A percentile compares a stretch with the other conserved stretches of the same genome.
phyloP scores from a whole-genome alignment of 2,113 vertebrate species.

The Haemorhous mexicanus region DNA sequence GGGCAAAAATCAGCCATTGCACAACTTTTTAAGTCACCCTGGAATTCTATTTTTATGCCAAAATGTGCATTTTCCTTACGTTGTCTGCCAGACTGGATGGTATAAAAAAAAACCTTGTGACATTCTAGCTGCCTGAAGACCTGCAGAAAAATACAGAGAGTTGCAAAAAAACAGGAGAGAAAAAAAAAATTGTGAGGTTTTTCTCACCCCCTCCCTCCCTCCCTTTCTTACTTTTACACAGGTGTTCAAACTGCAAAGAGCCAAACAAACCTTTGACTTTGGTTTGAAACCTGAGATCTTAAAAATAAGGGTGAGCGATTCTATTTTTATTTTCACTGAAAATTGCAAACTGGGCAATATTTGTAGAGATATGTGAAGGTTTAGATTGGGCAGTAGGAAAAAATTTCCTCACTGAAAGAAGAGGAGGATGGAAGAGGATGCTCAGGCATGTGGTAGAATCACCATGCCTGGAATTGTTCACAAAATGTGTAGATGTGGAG shows the following conservation, averaged over 20 bases:
- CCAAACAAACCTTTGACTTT: background rate
- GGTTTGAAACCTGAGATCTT: background rate
- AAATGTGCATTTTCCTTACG: background rate
- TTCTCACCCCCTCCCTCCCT: background rate
- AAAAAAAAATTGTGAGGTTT: background rate
- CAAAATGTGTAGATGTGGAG: background rate
- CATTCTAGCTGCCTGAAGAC: background rate
- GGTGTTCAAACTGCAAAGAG: background rate
- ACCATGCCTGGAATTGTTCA: background rate
- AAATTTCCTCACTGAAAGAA: background rate
- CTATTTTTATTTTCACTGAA: background rate
- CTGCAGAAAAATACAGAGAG: accelerated
- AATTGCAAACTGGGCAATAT: background rate
- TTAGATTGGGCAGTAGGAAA: background rate
- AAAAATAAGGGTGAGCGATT: background rate
- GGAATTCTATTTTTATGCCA: background rate
- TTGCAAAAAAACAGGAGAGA: background rate
- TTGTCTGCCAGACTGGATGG: background rate
- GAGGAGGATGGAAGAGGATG: too few relatives aligned
- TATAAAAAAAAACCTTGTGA: background rate
- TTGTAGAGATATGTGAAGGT: background rate
- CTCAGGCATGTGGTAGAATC: background rate
- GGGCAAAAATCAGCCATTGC: background rate
- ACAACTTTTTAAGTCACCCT: background rate
- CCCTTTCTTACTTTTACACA: background rate